Percentiles rank a stretch among this genome's conserved stretches.
Conservation (phyloP, 1,140 invertebrate genomes). For the Pseudomyrmex cubaensis region DNA sequence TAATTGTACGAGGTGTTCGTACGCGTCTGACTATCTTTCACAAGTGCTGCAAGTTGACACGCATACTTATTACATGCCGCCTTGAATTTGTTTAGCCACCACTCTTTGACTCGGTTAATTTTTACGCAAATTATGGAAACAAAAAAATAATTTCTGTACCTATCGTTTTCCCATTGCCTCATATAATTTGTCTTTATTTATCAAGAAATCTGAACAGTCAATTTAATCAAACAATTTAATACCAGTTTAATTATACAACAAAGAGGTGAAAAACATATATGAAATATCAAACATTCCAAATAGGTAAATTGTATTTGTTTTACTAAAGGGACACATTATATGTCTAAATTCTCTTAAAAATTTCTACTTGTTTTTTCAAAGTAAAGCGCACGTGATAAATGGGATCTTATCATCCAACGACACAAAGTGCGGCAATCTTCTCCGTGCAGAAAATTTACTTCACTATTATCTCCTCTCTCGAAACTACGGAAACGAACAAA, state of each 20-base stretch:
- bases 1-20: conserved; percentile 75
- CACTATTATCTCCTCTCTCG: conserved; percentile 13
- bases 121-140: not conserved
- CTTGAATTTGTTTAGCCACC: conserved; percentile 71
- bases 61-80: conserved; percentile 67
- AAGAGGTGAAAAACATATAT: not conserved
- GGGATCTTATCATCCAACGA: conserved; percentile 14
- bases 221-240: not conserved
- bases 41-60: conserved; percentile 52
- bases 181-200: conserved; percentile 8
- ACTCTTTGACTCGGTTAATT: conserved; percentile 57
- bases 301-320: not conserved
- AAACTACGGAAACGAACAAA: not conserved
- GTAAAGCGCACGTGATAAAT: conserved; percentile 18
- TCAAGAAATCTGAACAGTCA: not conserved
- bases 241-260: not conserved
- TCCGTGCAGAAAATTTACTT: not conserved
- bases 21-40: conserved; percentile 64
- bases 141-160: not conserved
- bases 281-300: not conserved
- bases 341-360: not conserved
- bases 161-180: not conserved
- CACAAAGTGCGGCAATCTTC: conserved; percentile 1
- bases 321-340: not conserved
- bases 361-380: not conserved